Evolutionary conservation across 2,888 invertebrate species (phyloP), one percentile per base, ranked within the genome.

Genomic region (Drosophila neutralis): DNA sequence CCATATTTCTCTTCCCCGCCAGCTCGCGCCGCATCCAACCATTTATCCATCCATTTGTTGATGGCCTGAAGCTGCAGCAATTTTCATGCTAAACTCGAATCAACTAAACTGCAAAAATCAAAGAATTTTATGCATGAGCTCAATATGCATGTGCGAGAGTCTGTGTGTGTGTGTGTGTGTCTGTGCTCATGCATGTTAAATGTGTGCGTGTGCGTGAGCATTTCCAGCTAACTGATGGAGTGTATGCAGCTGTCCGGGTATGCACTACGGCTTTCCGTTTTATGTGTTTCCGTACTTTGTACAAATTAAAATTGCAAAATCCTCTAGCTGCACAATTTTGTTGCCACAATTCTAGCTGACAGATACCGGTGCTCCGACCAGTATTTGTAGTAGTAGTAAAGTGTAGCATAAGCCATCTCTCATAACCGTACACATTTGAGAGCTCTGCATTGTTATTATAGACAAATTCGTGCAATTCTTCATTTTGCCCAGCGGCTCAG

Each of bases 291-390:
- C 74, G 87, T 84, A 85, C 77, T 89, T 89, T 83, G 78, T 72
- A 70, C 76, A 83, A 89, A 85, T 85, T 89, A 83, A 87, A 89
- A 85, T 84, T 87, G 82, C 82, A 87, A 87, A 89, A 83, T 78
- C 78, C 84, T 78, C 73, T 65, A 69, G 80, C 73, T 75, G 83
- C 87, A 76, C 70, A 73, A 73, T 82, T 70, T 71, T 59, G 64
- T 63, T 76, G 72, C 51, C 58, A 52, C 60, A 63, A 42, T 29
- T 45, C 4, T 15, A 24, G 56, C n/a, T n/a, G 29, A 3, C 40
- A 40, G 15, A 57, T 29, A 59, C 31, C 31, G 53, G 68, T 18
- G 2, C 13, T 52, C 61, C 61, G 58, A 64, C 66, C 72, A 75
- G 15, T 24, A 45, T 15, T 24, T 71, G 21, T 21, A n/a, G 21